These are phyloP conservation scores for Ceratina japonica DNA, from an alignment of 1,140 invertebrate genomes.

Conservation along the genomic window DNA sequence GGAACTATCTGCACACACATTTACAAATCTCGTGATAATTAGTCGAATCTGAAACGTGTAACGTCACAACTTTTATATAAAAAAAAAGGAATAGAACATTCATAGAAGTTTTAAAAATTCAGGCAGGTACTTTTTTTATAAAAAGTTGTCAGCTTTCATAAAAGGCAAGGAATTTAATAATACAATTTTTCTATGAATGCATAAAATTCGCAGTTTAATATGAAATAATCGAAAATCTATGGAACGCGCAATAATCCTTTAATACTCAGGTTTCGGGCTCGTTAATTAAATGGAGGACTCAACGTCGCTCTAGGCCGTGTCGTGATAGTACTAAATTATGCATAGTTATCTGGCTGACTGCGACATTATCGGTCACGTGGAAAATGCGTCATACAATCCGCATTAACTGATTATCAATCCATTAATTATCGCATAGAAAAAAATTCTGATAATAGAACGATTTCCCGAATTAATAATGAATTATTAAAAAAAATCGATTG, in stretches of 20 bases:
- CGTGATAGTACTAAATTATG: slow-evolving; percentile 53
- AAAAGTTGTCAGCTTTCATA: too few relatives aligned
- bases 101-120: too few relatives aligned
- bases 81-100: too few relatives aligned
- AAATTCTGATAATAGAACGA: too few relatives aligned
- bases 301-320: slow-evolving; percentile 38
- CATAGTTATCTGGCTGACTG: slow-evolving; percentile 43
- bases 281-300: slow-evolving; percentile 57
- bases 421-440: too few relatives aligned
- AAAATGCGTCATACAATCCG: slow-evolving; percentile 22
- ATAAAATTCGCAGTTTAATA: neutral
- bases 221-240: slow-evolving; percentile 53
- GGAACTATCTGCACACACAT: slow-evolving; percentile 52
- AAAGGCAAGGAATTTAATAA: neutral
- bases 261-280: slow-evolving; percentile 47
- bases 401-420: slow-evolving; percentile 10
- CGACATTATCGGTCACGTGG: slow-evolving; percentile 43
- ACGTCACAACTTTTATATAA: too few relatives aligned
- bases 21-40: slow-evolving; percentile 39
- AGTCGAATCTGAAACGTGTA: too few relatives aligned
- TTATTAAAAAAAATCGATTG: too few relatives aligned
- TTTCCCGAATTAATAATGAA: neutral
- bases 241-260: slow-evolving; percentile 45
- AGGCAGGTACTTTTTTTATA: too few relatives aligned
- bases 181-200: neutral